These are phyloP conservation scores for Exocentrus adspersus DNA, from an alignment of 2,888 invertebrate species.

Conservation along the genomic window DNA sequence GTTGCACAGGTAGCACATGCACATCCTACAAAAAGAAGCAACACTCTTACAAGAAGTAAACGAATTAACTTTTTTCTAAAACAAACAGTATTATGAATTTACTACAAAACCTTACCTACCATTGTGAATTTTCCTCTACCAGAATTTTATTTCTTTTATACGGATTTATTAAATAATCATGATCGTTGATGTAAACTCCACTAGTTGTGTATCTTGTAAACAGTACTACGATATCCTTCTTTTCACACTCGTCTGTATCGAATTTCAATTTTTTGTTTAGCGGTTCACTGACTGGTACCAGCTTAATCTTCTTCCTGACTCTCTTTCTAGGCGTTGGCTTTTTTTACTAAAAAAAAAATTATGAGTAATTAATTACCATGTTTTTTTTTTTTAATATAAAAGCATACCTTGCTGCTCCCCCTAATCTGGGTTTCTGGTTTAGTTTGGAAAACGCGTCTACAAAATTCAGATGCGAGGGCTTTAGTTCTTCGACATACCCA, in stretches of 20 bases:
- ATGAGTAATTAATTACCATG: too few species aligned
- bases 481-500: neutral
- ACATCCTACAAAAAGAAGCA: constrained; percentile 26
- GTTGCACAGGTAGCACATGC: constrained; percentile 37
- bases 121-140: constrained; percentile 2
- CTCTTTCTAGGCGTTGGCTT: neutral
- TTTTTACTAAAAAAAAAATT: neutral
- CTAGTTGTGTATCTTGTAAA: constrained; percentile 36
- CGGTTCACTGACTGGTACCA: constrained; percentile 21
- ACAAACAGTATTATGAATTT: too few species aligned
- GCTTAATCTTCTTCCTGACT: constrained; percentile 22
- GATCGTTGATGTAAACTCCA: constrained; percentile 49
- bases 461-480: neutral
- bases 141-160: constrained; percentile 42
- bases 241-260: constrained; percentile 12
- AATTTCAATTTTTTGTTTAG: neutral
- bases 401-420: too few species aligned
- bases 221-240: constrained; percentile 28
- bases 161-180: constrained; percentile 44
- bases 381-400: too few species aligned
- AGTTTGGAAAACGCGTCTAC: too few species aligned
- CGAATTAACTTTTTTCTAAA: neutral
- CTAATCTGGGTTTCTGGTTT: too few species aligned
- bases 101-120: constrained; percentile 11
- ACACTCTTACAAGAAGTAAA: neutral